Base-by-base conservation (phyloP, 2,888 invertebrate genomes). In the Pegoplata infirma region DNA sequence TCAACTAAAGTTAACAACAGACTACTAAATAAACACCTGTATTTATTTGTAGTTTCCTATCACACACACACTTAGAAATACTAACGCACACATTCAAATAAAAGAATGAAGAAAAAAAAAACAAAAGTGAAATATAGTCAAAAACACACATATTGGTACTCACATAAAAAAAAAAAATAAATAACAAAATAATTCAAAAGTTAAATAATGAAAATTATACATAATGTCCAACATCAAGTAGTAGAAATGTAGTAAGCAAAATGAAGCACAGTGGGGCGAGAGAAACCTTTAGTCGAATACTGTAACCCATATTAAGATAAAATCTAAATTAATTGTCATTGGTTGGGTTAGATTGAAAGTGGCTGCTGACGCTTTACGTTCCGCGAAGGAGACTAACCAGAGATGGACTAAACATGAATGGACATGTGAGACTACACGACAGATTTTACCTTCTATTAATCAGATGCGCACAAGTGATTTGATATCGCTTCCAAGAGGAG, bases 11-110 rank as follows among this genome's bases (percentile, higher is more conserved):
- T 16, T 53, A 64, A 44, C n/a, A n/a, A n/a, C 68, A 71, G 59
- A 69, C 69, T 69, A 49, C 32, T 49, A 64, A 79, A 61, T 74
- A 71, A 78, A 79, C 74, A 79, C 66, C 46, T 71, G 61, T 61
- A 75, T 75, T 74, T 74, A 59, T 59, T 66, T 74, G 46, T 63
- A 69, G 32, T 53, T 63, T 66, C 10, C 14, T 58, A 17, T 61
- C 19, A 46, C 25, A 59, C n/a, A 49, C 28, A 53, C 23, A 14
- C 46, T 23, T 23, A 5, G 47, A 21, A 1, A 53, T 16, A 66
- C 10, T 3, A 23, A 40, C 12, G 23, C 21, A 56, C 10, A 56
- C 14, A 53, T 10, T 7, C 17, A 56, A n/a, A n/a, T 17, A 21
- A 32, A 12, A 61, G 44, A 40, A 23, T 23, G 8, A n/a, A 51